Evolutionary conservation across 2,113 vertebrate species (phyloP), one percentile per base, ranked within the genome.

Genomic region (Rattus rattus): DNA sequence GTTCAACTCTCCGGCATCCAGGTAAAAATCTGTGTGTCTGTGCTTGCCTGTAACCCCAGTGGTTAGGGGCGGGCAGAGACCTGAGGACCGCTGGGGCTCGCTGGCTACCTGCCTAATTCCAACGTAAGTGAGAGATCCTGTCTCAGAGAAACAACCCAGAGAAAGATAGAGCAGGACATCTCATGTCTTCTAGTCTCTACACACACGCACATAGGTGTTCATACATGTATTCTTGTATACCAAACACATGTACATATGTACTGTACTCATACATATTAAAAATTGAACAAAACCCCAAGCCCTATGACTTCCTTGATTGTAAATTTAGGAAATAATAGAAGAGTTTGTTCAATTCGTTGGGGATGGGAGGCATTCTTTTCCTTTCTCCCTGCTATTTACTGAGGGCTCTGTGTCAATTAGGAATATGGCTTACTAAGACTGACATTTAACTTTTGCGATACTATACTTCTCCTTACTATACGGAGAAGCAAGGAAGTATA

Each of bases 391-490:
- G 73, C 63, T 69, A 89, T 63, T 90, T 65, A 88, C 17, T 76
- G 17, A 4, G 17, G 63, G 5, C 36, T 94, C 54, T 12, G 0
- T 87, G 56, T 96, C 20, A 93, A 59, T 22, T 87, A 90, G 49
- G 89, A 65, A 17, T 76, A 91, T 94, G n/a, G 59, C 43, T 88
- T 43, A 63, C 5, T 76, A 59, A 94, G 86, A 92, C 11, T 92
- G 65, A 26, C 86, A 81, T 49, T 94, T 91, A 92, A 85, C 39
- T 70, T 73, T 63, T 54, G 54, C 17, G 33, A 43, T 84, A 7
- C 39, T 22, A 20, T 24, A 24, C 61, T 24, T 63, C 9, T 96
- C 63, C 63, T 73, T 97, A 91, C 77, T 81, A n/a, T 91, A 92
- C 81, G 24, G 88, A 83, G 36, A 36, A 79, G 92, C 24, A 89